Conservation (phyloP, 2,113 vertebrate species). For the Thunnus thynnus region DNA sequence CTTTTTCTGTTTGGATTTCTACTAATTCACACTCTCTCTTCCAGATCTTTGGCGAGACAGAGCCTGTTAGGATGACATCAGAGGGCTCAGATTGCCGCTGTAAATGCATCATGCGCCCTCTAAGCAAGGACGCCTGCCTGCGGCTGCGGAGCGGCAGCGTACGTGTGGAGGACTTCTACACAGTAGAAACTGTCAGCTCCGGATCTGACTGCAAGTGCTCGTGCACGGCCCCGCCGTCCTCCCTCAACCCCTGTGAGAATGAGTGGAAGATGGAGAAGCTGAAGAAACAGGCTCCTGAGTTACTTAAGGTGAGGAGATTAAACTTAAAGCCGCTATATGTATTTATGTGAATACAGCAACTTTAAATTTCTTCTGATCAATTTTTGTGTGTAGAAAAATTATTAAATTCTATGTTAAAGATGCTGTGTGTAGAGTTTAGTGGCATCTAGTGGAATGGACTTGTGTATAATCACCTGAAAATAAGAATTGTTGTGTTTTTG, state of each 20-base stretch:
- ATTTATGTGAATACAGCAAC: background rate
- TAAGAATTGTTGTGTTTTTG: too few species aligned
- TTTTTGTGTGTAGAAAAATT: too few species aligned
- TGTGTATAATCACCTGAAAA: too few species aligned
- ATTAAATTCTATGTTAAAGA: too few species aligned
- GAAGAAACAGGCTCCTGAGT: constrained; percentile 94
- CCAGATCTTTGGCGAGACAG: constrained; percentile 90
- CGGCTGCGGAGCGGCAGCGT: constrained; percentile 87
- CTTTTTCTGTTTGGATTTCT: background rate
- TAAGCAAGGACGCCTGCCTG: constrained; percentile 92
- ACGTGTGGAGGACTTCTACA: constrained; percentile 94
- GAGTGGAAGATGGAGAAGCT: constrained; percentile 98
- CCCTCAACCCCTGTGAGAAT: constrained; percentile 96
- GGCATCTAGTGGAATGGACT: too few species aligned
- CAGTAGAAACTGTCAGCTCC: constrained; percentile 96
- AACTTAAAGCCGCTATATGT: background rate
- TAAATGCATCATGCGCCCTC: constrained; percentile 96
- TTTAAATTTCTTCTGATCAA: too few species aligned
- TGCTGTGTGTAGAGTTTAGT: too few species aligned
- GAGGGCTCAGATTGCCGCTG: constrained; percentile 98
- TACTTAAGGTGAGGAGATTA: constrained; percentile 89
- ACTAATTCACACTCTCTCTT: background rate
- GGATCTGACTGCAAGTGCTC: constrained; percentile 95
- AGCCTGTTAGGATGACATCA: constrained; percentile 95
- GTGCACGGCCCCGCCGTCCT: constrained; percentile 93